Conservation (phyloP, 1,140 invertebrate genomes). For the Cherax quadricarinatus region DNA sequence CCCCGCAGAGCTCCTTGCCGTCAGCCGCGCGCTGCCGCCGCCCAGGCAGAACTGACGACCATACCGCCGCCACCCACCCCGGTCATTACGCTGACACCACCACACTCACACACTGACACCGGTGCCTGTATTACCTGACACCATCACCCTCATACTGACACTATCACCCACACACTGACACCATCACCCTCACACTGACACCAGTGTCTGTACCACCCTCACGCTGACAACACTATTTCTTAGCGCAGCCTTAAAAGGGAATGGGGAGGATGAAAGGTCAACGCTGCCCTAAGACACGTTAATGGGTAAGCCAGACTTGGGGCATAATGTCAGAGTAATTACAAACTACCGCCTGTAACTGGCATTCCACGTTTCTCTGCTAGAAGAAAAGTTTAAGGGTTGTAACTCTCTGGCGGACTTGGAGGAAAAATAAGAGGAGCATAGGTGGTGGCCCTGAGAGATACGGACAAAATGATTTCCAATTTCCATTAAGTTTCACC, state of each 20-base stretch:
- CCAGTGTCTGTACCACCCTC: too few relatives aligned
- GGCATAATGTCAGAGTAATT: slow-evolving; percentile 34
- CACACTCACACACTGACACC: slow-evolving; percentile 19
- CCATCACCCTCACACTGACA: too few relatives aligned
- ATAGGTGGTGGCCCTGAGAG: too few relatives aligned
- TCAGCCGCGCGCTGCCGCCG: slow-evolving; percentile 57
- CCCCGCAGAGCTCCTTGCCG: slow-evolving; percentile 42
- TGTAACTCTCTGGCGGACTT: too few relatives aligned
- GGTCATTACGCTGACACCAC: slow-evolving; percentile 36
- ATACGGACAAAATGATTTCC: too few relatives aligned
- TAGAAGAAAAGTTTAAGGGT: too few relatives aligned
- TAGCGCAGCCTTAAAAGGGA: background rate
- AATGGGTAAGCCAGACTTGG: slow-evolving; percentile 20
- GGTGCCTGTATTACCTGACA: background rate
- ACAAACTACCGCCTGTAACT: slow-evolving; percentile 29
- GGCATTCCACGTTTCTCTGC: background rate
- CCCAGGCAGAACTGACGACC: slow-evolving; percentile 54
- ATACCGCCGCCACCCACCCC: slow-evolving; percentile 36
- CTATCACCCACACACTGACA: too few relatives aligned
- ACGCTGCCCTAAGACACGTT: slow-evolving; percentile 8
- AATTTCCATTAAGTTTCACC: too few relatives aligned
- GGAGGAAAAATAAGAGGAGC: too few relatives aligned
- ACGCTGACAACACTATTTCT: background rate
- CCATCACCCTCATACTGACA: too few relatives aligned
- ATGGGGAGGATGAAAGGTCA: slow-evolving; percentile 5